These are phyloP conservation scores for Furcifer pardalis DNA, from an alignment of 2,797 vertebrate genomes.

Conservation along the genomic window DNA sequence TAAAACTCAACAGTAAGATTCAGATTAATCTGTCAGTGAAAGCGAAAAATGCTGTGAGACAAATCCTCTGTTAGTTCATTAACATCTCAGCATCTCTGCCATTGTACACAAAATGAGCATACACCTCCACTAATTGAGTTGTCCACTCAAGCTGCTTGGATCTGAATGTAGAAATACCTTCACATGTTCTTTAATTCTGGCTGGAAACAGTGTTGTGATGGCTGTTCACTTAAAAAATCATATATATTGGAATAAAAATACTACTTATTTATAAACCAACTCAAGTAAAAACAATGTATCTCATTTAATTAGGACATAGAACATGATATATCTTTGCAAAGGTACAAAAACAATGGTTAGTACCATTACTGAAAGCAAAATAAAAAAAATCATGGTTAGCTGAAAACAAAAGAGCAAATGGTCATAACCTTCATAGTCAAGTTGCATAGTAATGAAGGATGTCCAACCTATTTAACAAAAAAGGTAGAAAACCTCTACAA, in stretches of 20 bases:
- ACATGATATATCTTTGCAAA: background rate
- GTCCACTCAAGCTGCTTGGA: constrained; percentile 44
- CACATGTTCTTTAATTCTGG: constrained; percentile 18
- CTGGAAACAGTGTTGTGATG: background rate
- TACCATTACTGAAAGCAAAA: constrained; percentile 11
- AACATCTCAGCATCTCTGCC: constrained; percentile 37
- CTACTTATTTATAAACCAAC: background rate
- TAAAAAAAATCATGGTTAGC: background rate
- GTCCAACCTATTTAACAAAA: background rate
- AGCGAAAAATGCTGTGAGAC: background rate
- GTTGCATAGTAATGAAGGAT: background rate
- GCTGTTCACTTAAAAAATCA: background rate
- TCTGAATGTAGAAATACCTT: constrained; percentile 47
- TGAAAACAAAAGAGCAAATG: background rate
- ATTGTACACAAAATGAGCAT: constrained; percentile 43
- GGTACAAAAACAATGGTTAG: constrained; percentile 16
- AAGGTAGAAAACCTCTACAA: background rate
- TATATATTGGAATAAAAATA: background rate
- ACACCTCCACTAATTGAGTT: constrained; percentile 23
- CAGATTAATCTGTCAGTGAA: constrained; percentile 30
- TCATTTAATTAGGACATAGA: constrained; percentile 28
- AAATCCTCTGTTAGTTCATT: constrained; percentile 38
- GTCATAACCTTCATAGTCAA: background rate
- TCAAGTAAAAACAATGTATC: constrained; percentile 16
- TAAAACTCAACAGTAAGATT: background rate